Evolutionary conservation across 1,140 invertebrate genomes (phyloP).

Genomic region (Philopotamus ludificatus): DNA sequence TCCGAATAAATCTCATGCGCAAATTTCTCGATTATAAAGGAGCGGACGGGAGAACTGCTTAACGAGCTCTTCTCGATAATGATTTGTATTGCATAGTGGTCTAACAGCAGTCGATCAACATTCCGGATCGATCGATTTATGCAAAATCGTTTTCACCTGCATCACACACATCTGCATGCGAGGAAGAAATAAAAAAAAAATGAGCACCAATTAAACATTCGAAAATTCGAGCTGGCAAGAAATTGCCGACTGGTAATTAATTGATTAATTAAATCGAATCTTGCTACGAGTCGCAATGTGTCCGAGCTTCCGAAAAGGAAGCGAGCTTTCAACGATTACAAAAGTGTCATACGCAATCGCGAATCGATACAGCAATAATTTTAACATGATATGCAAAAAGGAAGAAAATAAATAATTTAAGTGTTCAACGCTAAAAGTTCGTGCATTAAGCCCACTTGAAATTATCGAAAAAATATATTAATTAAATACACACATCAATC

Average conservation of each 20-base stretch:
- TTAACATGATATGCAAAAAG: no score
- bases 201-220: slow-evolving; percentile 19
- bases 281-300: background rate
- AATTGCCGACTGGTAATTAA: slow-evolving; percentile 13
- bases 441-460: no score
- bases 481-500: no score
- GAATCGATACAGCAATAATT: no score
- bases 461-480: no score
- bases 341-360: slow-evolving; percentile 22
- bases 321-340: slow-evolving; percentile 11
- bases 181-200: slow-evolving; percentile 18
- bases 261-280: slow-evolving; percentile 18
- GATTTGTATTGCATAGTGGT: no score
- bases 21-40: background rate
- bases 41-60: background rate
- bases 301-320: slow-evolving; percentile 22
- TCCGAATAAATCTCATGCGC: background rate
- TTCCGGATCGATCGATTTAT: slow-evolving; percentile 27
- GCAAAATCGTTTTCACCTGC: slow-evolving; percentile 26
- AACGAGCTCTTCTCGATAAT: slow-evolving; percentile 9
- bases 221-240: background rate
- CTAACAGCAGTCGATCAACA: no score
- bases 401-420: no score
- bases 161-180: slow-evolving; percentile 16
- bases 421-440: no score